phyloP scores from a whole-genome alignment of 2,888 invertebrate genomes.

The Plebejus anna region DNA sequence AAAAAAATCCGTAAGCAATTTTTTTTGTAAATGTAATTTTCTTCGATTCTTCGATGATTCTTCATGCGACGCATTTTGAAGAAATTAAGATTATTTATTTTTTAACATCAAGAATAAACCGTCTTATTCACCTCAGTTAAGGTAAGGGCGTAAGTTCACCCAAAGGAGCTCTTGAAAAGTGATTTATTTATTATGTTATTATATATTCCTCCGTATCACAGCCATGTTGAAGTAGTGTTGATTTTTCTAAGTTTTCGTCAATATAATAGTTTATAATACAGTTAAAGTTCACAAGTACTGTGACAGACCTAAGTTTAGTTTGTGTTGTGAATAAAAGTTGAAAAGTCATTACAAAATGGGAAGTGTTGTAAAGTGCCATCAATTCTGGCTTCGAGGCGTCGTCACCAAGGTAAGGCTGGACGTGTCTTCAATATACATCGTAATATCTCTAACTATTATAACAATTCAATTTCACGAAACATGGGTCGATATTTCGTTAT shows the following conservation, averaged over 20 bases:
- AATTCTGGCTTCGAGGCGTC: slow-evolving; percentile 76
- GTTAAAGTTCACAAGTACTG: slow-evolving; percentile 76
- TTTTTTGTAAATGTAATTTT: slow-evolving; percentile 41
- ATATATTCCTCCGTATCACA: slow-evolving; percentile 75
- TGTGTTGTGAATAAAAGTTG: slow-evolving; percentile 76
- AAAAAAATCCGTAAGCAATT: slow-evolving; percentile 1
- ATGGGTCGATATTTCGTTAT: slow-evolving; percentile 32
- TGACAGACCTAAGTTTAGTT: slow-evolving; percentile 77
- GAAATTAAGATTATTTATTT: slow-evolving; percentile 59
- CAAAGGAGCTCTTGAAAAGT: slow-evolving; percentile 72
- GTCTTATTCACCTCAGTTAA: slow-evolving; percentile 74
- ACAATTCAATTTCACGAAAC: slow-evolving; percentile 32
- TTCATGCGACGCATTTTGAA: slow-evolving; percentile 67
- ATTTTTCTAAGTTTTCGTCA: slow-evolving; percentile 75
- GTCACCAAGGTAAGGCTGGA: slow-evolving; percentile 78
- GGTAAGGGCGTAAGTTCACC: slow-evolving; percentile 79
- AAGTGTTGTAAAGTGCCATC: slow-evolving; percentile 79
- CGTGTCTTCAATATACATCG: slow-evolving; percentile 76
- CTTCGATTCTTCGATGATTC: slow-evolving; percentile 48
- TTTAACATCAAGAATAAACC: slow-evolving; percentile 71
- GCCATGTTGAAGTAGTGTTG: slow-evolving; percentile 80
- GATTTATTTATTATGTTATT: slow-evolving; percentile 75
- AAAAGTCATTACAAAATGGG: slow-evolving; percentile 74
- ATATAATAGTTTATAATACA: slow-evolving; percentile 65
- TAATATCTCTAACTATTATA: slow-evolving; percentile 53